Evolutionary conservation across 1,140 invertebrate genomes (phyloP).

Genomic region (Calosoma granatense): DNA sequence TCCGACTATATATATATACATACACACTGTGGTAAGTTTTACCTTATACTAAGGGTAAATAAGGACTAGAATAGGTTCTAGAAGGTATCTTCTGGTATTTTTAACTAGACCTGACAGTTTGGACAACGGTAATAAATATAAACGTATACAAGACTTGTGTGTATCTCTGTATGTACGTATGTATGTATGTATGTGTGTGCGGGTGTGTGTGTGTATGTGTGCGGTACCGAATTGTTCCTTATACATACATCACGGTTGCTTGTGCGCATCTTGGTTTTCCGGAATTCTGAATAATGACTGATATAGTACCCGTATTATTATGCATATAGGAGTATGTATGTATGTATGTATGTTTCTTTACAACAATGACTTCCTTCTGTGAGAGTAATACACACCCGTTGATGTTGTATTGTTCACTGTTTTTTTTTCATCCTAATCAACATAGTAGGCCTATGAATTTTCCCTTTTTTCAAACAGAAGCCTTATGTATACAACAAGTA

Average conservation of each 20-base stretch:
- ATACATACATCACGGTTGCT: not conserved
- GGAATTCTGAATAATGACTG: not conserved
- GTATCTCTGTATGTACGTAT: no score
- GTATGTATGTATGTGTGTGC: not conserved
- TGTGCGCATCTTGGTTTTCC: not conserved
- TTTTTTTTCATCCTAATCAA: no score
- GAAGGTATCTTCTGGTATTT: not conserved
- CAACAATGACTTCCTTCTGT: no score
- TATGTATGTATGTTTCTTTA: not conserved
- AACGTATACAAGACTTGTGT: no score
- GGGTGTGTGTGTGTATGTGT: not conserved
- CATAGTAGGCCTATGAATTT: no score
- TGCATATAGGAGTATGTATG: not conserved
- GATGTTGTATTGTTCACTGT: no score
- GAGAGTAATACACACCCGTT: no score
- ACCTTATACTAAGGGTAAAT: not conserved
- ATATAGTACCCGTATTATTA: not conserved
- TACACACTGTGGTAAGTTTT: not conserved
- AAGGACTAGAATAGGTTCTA: not conserved
- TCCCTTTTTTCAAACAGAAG: no score
- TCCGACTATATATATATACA: not conserved
- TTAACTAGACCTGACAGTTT: slow-evolving; percentile 6
- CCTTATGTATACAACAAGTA: no score
- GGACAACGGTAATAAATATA: slow-evolving; percentile 3
- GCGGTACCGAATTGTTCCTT: slow-evolving; percentile 2